Conservation (phyloP, 2,113 vertebrate species). For the Phylloscopus trochiloides region DNA sequence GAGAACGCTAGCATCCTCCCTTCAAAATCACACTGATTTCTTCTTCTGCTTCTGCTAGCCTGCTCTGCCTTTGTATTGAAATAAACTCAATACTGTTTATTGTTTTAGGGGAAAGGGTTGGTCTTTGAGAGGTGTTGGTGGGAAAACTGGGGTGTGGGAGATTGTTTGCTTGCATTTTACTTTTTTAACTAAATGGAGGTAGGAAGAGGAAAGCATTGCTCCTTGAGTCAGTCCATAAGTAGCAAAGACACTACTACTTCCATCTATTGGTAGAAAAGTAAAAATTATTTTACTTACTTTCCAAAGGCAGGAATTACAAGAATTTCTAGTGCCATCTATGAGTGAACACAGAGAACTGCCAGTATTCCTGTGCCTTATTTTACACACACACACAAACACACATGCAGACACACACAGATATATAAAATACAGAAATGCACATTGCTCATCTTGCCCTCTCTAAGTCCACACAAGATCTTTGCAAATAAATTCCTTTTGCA, state of each 20-base stretch:
- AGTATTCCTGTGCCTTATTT: not conserved
- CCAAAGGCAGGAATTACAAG: conserved; percentile 20
- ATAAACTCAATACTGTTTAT: not conserved
- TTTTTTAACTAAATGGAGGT: not conserved
- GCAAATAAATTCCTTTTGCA: not conserved
- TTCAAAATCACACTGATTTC: not conserved
- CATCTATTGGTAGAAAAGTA: conserved; percentile 50
- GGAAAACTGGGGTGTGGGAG: not conserved
- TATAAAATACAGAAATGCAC: not conserved
- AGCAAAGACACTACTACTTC: not conserved
- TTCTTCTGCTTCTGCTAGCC: not conserved
- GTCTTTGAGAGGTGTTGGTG: not conserved
- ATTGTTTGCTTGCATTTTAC: not conserved
- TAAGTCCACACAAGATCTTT: not conserved
- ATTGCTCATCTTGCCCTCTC: not conserved
- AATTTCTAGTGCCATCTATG: conserved; percentile 62
- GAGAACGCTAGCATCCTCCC: not conserved
- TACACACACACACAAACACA: not conserved
- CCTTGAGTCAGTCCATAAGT: not conserved
- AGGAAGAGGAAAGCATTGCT: not conserved
- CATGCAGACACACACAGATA: accelerated
- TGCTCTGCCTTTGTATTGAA: not conserved
- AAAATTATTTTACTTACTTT: not conserved
- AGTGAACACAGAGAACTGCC: conserved; percentile 35
- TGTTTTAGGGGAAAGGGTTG: not conserved